A percentile compares a stretch with the other conserved stretches of the same genome.
These are phyloP conservation scores for Oryzias woworae DNA, from an alignment of 2,113 vertebrate genomes.

Conservation along the genomic window DNA sequence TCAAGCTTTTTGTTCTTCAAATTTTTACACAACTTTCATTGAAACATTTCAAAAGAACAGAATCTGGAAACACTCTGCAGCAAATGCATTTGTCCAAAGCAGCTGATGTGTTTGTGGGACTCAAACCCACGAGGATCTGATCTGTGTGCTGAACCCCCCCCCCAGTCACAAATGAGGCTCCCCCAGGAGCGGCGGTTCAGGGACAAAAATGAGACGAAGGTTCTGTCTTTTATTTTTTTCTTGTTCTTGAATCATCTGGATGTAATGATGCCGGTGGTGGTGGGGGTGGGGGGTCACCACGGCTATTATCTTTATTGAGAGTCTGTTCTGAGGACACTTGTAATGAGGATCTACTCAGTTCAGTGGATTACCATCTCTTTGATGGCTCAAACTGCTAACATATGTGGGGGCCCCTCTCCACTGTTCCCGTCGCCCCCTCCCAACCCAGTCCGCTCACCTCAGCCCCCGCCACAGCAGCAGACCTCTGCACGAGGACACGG, in stretches of 20 bases:
- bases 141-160: too few relatives aligned
- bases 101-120: too few relatives aligned
- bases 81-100: too few relatives aligned
- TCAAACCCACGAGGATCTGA: too few relatives aligned
- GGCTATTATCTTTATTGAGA: slow-evolving; percentile 52
- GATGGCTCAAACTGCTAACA: slow-evolving; percentile 61
- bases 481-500: slow-evolving; percentile 29
- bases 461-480: slow-evolving; percentile 11
- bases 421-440: slow-evolving; percentile 47
- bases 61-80: too few relatives aligned
- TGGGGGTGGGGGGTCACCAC: slow-evolving; percentile 38
- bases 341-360: slow-evolving; percentile 56
- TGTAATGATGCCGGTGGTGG: slow-evolving; percentile 16
- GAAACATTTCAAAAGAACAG: too few relatives aligned
- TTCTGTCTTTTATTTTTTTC: slow-evolving; percentile 4
- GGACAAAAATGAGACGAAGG: too few relatives aligned
- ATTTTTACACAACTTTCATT: too few relatives aligned
- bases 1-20: too few relatives aligned
- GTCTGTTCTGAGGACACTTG: slow-evolving; percentile 55
- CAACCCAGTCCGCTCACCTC: slow-evolving; percentile 12
- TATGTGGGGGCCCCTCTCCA: slow-evolving; percentile 47
- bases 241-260: slow-evolving; percentile 29
- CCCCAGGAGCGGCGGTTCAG: too few relatives aligned
- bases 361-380: slow-evolving; percentile 55
- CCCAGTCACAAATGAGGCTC: too few relatives aligned